Evolutionary conservation across 2,888 invertebrate species (phyloP), one percentile per base, ranked within the genome.

Genomic region (Micropterix aruncella): DNA sequence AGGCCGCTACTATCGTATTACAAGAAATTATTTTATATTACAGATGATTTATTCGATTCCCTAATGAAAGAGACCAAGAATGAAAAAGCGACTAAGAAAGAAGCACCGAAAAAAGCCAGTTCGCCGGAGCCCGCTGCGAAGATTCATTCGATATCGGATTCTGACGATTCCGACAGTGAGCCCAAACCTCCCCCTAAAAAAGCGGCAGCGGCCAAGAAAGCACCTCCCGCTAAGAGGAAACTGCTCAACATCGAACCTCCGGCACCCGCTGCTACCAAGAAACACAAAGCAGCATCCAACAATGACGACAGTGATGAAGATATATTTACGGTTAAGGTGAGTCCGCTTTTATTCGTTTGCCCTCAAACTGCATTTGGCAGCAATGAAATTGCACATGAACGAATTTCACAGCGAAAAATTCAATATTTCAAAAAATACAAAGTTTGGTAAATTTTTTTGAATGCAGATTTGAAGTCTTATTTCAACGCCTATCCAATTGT

Each of bases 41-140:
- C 61, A 70, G 71, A 71, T 43, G 70, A 67, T 50, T 58, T 71
- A 12, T 71, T 71, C 55, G 71, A 71, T 52, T 71, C 71, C 1
- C 54, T 71, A 44, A 71, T 71, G 48, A 71, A 70, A 50, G 70
- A 69, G 40, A 59, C 66, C 0, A 67, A 65, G 50, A 68, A 65
- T 14, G 66, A 66, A 18, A 58, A 61, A 9, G 41, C 46, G 18
- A 14, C 9, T 17, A 44, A 43, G 37, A 9, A 41, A 9, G 42
- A 43, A 16, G 15, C 14, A 9, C 44, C 41, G 40, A 45, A 45
- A 16, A 44, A 41, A 27, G 37, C 40, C 15, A 48, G 38, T 39
- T 14, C 16, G 18, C 43, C 16, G 38, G 15, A 39, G 19, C 27
- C 27, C 5, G 27, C 27, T 12, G 5, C 14, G 5, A 40, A 40